Evolutionary conservation across 1,140 invertebrate genomes (phyloP).

Genomic region (Antheraea pernyi): DNA sequence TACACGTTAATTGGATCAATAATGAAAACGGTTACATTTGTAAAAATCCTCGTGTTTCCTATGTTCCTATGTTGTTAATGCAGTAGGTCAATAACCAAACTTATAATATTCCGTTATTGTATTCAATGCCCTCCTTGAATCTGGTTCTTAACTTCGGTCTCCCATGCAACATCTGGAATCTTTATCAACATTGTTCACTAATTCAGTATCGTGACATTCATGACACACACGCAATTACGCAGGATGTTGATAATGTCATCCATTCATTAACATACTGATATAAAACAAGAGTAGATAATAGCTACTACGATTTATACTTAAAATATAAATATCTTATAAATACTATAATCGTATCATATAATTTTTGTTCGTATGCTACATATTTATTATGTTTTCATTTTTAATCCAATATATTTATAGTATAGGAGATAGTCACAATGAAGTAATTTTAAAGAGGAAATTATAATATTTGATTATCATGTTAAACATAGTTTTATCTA

Average conservation of each 20-base stretch:
- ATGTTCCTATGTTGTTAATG: too few species aligned
- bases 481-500: too few species aligned
- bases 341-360: too few species aligned
- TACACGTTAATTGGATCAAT: not conserved
- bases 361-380: not conserved
- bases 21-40: not conserved
- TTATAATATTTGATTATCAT: too few species aligned
- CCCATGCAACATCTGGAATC: conserved; percentile 23
- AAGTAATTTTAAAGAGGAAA: too few species aligned
- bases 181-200: conserved; percentile 17
- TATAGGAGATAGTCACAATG: too few species aligned
- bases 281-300: conserved; percentile 23
- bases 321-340: not conserved
- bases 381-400: too few species aligned
- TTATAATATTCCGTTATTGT: not conserved
- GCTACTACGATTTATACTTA: conserved; percentile 15
- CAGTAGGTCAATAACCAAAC: not conserved
- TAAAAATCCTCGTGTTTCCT: not conserved
- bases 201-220: conserved; percentile 15
- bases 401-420: too few species aligned
- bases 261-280: conserved; percentile 45
- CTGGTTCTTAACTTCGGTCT: not conserved
- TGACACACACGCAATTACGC: conserved; percentile 45
- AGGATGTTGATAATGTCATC: conserved; percentile 60
- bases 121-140: not conserved